Conservation (phyloP, 1,140 invertebrate genomes). For the Phthorimaea operculella region DNA sequence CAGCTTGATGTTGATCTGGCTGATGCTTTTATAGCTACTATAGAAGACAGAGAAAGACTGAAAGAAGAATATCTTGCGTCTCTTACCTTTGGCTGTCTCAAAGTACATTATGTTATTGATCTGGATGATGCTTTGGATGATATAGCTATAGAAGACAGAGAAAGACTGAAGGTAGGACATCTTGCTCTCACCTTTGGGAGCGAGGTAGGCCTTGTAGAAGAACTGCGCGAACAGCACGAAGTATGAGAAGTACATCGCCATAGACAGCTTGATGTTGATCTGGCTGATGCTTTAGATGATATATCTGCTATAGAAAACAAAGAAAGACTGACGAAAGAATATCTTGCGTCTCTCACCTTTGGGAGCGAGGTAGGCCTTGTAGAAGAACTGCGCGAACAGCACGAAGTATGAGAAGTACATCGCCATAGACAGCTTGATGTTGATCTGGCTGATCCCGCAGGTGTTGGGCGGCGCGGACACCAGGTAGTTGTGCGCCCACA, state of each 20-base stretch:
- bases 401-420: slow-evolving; percentile 97
- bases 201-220: slow-evolving; percentile 90
- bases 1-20: slow-evolving; percentile 86
- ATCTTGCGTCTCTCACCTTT: slow-evolving; percentile 22
- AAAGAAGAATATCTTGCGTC: too few species aligned
- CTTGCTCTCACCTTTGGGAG: slow-evolving; percentile 44
- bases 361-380: slow-evolving; percentile 82
- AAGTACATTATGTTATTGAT: slow-evolving; percentile 92
- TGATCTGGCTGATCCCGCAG: slow-evolving; percentile 89
- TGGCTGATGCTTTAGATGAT: slow-evolving; percentile 91
- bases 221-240: slow-evolving; percentile 90
- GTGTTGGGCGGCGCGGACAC: slow-evolving; percentile 67
- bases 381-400: slow-evolving; percentile 91
- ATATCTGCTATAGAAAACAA: too few species aligned
- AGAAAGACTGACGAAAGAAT: too few species aligned
- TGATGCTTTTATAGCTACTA: too few species aligned
- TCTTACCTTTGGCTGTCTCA: slow-evolving; percentile 47
- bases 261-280: slow-evolving; percentile 88
- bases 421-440: slow-evolving; percentile 88
- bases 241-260: slow-evolving; percentile 95
- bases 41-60: too few species aligned
- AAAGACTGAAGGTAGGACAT: background rate
- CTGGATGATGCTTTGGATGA: slow-evolving; percentile 90
- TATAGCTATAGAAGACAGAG: too few species aligned
- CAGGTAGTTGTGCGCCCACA: slow-evolving; percentile 85